A percentile compares a stretch with the other conserved stretches of the same genome.
These are phyloP conservation scores for Steromphala cineraria DNA, from an alignment of 2,888 invertebrate genomes.

Conservation along the genomic window DNA sequence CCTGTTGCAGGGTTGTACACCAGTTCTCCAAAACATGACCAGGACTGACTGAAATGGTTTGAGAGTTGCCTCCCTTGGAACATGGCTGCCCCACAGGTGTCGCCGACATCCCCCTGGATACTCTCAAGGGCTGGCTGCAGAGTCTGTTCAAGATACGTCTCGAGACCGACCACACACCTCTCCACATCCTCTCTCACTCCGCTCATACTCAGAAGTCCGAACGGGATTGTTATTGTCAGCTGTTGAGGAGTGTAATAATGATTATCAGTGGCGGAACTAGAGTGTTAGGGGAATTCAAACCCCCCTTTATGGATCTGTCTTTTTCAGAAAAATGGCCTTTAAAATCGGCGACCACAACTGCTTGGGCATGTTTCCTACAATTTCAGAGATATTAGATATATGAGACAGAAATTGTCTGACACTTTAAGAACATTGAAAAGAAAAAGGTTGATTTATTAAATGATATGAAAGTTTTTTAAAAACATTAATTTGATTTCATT, in stretches of 20 bases:
- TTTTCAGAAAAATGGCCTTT: too few relatives aligned
- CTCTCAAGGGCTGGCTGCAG: not conserved
- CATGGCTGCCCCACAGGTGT: not conserved
- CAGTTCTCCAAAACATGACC: not conserved
- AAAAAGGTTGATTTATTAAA: too few relatives aligned
- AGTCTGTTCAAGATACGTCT: not conserved
- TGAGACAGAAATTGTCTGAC: too few relatives aligned
- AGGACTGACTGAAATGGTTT: not conserved
- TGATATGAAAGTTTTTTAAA: too few relatives aligned
- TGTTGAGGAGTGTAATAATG: not conserved
- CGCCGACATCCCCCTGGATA: not conserved
- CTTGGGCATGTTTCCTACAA: too few relatives aligned
- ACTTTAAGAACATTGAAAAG: too few relatives aligned
- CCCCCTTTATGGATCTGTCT: too few relatives aligned
- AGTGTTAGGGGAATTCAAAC: too few relatives aligned
- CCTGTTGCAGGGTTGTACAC: not conserved
- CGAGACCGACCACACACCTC: not conserved
- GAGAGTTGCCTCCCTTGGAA: not conserved
- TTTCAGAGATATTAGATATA: too few relatives aligned
- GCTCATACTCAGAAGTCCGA: constrained; percentile 25
- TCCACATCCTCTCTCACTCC: constrained; percentile 3
- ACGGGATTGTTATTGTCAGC: constrained; percentile 24
- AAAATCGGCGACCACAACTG: too few relatives aligned
- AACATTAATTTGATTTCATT: too few relatives aligned
- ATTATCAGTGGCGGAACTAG: too few relatives aligned